Conservation (phyloP, 2,113 vertebrate genomes). For the Xyrauchen texanus region DNA sequence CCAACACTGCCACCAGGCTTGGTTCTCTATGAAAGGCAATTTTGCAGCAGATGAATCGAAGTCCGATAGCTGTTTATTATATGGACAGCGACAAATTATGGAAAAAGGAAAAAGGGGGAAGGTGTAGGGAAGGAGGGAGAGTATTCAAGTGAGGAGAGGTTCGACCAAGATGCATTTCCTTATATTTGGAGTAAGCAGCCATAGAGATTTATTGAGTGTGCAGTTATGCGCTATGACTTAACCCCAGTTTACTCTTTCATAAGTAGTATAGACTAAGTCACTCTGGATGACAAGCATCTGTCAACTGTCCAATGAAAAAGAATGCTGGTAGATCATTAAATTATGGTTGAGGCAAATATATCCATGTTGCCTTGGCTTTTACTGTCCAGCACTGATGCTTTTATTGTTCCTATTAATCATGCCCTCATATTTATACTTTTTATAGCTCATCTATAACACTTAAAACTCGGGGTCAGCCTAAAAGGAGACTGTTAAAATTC, state of each 20-base stretch:
- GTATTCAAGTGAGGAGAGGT: neutral
- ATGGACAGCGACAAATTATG: conserved; percentile 16
- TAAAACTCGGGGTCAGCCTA: conserved; percentile 39
- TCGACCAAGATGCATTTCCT: neutral
- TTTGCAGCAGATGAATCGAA: conserved; percentile 37
- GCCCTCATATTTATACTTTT: conserved; percentile 19
- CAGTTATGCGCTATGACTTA: conserved; percentile 12
- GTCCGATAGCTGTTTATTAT: conserved; percentile 29
- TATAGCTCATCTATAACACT: conserved; percentile 39
- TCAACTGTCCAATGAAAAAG: neutral
- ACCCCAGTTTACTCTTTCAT: conserved; percentile 11
- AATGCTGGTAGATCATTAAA: neutral
- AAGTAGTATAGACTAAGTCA: neutral
- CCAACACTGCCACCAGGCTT: conserved; percentile 21
- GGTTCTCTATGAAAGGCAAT: conserved; percentile 39
- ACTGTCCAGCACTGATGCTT: neutral
- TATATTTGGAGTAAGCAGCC: neutral
- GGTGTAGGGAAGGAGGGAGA: neutral
- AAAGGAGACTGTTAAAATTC: conserved; percentile 46
- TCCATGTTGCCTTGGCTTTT: neutral
- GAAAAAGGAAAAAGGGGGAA: neutral
- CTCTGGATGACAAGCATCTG: neutral
- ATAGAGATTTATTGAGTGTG: neutral
- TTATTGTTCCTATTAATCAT: conserved; percentile 40
- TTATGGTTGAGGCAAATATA: neutral